Base-by-base conservation (phyloP, 2,888 invertebrate species). In the Orgyia antiqua region DNA sequence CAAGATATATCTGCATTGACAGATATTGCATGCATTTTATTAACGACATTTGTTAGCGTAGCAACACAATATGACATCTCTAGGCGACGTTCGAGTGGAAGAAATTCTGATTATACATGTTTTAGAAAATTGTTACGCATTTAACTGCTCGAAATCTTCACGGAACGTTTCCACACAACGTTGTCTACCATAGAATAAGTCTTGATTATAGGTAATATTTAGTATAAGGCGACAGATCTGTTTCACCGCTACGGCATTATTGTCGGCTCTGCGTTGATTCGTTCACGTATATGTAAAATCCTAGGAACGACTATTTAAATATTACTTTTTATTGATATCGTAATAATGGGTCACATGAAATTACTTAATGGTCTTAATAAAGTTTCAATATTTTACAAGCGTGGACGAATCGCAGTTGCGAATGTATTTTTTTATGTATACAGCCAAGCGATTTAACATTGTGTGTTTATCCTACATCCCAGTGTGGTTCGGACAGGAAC, bases 141-240 rank as follows among this genome's bases (percentile, higher is more conserved):
- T n/a, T 32, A 29, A 36, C 30, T 29, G 32, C 29, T 26, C 41
- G 45, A 49, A 37, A 30, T 38, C 49, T 42, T 31, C 31, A 35
- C 29, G 29, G 9, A 10, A 13, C 10, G 27, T 27, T 37, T 42
- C 45, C 44, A 42, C 40, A 24, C 39, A 39, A 38, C 36, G 48
- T 47, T 45, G 52, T 56, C 54, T 47, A 46, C 31, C 27, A 20
- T 60, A 58, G 58, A 41, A 54, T 75, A 77, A 80, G 73, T 71
- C 68, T 74, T 71, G 40, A 57, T 61, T 48, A 71, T 77, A 82
- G 73, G 69, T 72, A 69, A 15, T 69, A 58, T 42, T 42, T 77
- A 77, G 75, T 64, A 41, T 75, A 83, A 82, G 70, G 71, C 68
- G 68, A 71, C 76, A 74, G 79, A 73, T 83, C 80, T 79, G 82